Base-by-base conservation (phyloP, 2,888 invertebrate species). In the Cephus sareptanus region DNA sequence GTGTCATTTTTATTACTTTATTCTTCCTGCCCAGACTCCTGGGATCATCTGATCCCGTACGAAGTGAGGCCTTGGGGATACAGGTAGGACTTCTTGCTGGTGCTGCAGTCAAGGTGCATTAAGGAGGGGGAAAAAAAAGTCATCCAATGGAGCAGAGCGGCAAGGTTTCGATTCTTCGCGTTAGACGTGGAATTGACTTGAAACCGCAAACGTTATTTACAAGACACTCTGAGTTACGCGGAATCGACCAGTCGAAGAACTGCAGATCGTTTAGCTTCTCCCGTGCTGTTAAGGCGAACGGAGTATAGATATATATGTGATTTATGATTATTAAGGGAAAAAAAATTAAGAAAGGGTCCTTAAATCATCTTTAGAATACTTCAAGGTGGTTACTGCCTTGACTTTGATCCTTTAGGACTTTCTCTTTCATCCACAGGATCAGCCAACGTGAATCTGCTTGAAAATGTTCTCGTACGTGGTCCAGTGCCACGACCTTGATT, bases 81-180 rank as follows among this genome's bases (percentile, higher is more conserved):
- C 71, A 34, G 13, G 71, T 71, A 34, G 71, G 31, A 33, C 71
- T 71, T 31, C 31, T 71, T 71, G 71, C 71, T 71, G 33, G 31
- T 23, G 31, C 71, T 31, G 33, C 33, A 71, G 31, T 71, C 71
- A 71, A 71, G 71, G 71, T 56, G 56, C 56, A 56, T 56, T 56
- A 56, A 40, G 2, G 9, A 9, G 13, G 13, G 71, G 31, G 71
- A 15, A 71, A 71, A 34, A 70, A 70, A 71, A 31, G 13, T 71
- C 31, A 34, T 34, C 33, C 71, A 31, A 71, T 33, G 56, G 56
- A 56, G 56, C 71, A 31, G 71, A 31, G 71, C 71, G 71, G 71
- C 71, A 71, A 71, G 71, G 71, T 71, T 71, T 71, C 71, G 23
- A 71, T 71, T 34, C 71, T 34, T 71, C 71, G 33, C 71, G 33